Base-by-base conservation (phyloP, 2,888 invertebrate genomes). In the Euphydryas editha region DNA sequence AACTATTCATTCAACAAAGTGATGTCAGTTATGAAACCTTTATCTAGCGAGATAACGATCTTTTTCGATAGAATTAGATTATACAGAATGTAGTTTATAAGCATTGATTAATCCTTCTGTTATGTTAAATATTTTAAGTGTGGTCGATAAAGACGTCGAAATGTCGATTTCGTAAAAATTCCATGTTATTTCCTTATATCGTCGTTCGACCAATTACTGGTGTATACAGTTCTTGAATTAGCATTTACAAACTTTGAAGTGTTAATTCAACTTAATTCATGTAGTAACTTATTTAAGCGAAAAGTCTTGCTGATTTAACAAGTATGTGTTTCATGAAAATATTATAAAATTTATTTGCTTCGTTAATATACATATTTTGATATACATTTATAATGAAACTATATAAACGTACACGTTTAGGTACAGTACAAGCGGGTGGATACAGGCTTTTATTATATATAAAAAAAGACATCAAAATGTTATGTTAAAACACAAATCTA, bases 201-300 rank as follows among this genome's bases (percentile, higher is more conserved):
- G 69, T 75, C 74, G 78, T 78, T 76, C 76, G 77, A 72, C 80
- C 79, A 80, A 82, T 83, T 83, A 83, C 77, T 78, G 81, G 78
- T 81, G 77, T n/a, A n/a, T n/a, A n/a, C n/a, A n/a, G n/a, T 74
- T 80, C 78, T 78, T 76, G 79, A 79, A 82, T 81, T 76, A 78
- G 76, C 76, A 77, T 82, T 83, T 77, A 81, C 81, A 80, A 78
- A 79, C 80, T 75, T 76, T 70, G 72, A 79, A 77, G 82, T 81
- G 84, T 84, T 83, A 83, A 87, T 85, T 83, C 80, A 79, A 81
- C 84, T 84, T 83, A 83, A 87, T 85, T 83, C 80, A 79, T 80
- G 80, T 17, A 10, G 8, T 30, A 81, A 79, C 18, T 54, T 44
- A 61, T 54, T 30, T 10, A 84, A 79, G 79, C 80, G 83, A 81